Evolutionary conservation across 2,888 invertebrate genomes (phyloP).

Genomic region (Trissoscelio sp.): DNA sequence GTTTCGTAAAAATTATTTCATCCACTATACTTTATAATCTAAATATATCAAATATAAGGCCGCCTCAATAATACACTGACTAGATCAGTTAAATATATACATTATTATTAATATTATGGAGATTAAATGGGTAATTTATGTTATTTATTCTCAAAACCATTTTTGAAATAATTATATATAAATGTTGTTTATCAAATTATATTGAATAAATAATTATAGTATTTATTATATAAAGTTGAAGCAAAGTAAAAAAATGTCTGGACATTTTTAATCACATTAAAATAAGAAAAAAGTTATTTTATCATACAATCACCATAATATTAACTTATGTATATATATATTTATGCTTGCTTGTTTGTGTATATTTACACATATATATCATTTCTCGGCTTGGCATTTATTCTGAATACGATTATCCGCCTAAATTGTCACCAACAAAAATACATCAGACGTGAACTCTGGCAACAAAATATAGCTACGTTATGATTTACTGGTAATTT

Average conservation of each 20-base stretch:
- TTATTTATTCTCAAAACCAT: too few relatives aligned
- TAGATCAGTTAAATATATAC: conserved; percentile 81
- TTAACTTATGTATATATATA: conserved; percentile 27
- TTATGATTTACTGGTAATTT: conserved; percentile 54
- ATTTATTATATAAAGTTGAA: too few relatives aligned
- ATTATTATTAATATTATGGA: conserved; percentile 50
- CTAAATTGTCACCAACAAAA: conserved; percentile 75
- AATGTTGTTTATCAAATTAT: too few relatives aligned
- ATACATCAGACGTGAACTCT: conserved; percentile 75
- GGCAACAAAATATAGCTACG: conserved; percentile 79
- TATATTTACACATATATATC: conserved; percentile 37
- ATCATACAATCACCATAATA: conserved; percentile 26
- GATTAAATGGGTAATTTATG: conserved; percentile 13
- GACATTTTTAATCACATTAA: too few relatives aligned
- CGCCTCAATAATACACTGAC: conserved; percentile 83
- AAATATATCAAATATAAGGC: conserved; percentile 83
- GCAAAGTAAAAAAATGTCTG: too few relatives aligned
- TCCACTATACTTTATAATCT: conserved; percentile 58
- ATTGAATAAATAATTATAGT: too few relatives aligned
- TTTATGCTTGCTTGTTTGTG: conserved; percentile 24
- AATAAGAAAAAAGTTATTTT: too few relatives aligned
- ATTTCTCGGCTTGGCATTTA: conserved; percentile 70
- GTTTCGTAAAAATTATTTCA: conserved; percentile 44
- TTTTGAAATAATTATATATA: too few relatives aligned
- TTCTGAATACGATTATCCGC: conserved; percentile 58